Percentiles rank a stretch among this genome's conserved stretches.
phyloP scores from a whole-genome alignment of 2,888 invertebrate species.

The Deilephila porcellus region DNA sequence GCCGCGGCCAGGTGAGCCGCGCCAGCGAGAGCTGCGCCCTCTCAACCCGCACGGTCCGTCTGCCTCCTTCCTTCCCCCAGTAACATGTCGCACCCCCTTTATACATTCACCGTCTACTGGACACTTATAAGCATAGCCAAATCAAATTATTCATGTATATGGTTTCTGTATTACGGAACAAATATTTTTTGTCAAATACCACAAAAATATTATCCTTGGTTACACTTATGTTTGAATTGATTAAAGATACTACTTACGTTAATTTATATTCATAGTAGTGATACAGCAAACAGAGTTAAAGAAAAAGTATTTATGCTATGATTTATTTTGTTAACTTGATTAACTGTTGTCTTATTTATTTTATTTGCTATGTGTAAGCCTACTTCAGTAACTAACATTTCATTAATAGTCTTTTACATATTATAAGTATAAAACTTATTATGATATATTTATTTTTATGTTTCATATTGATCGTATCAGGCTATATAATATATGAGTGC shows the following conservation, averaged over 20 bases:
- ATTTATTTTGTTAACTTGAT: not conserved
- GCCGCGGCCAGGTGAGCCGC: conserved; percentile 68
- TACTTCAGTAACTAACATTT: too few species aligned
- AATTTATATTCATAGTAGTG: too few species aligned
- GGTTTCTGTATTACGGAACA: too few species aligned
- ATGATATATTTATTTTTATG: not conserved
- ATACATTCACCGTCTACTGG: not conserved
- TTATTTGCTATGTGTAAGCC: not conserved
- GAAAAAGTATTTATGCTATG: not conserved
- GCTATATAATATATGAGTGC: not conserved
- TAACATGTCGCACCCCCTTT: conserved; percentile 25
- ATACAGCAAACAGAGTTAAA: too few species aligned
- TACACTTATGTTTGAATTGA: too few species aligned
- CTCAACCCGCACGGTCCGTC: conserved; percentile 77
- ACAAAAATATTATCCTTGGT: too few species aligned
- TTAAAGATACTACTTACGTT: too few species aligned
- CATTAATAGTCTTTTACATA: too few species aligned
- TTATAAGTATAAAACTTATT: not conserved
- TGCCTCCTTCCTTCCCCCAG: conserved; percentile 25
- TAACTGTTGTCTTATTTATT: not conserved
- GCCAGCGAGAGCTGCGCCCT: conserved; percentile 72
- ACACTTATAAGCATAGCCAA: not conserved
- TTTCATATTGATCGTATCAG: not conserved
- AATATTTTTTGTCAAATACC: too few species aligned
- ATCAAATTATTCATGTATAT: too few species aligned